Evolutionary conservation across 2,113 vertebrate species (phyloP), one percentile per base, ranked within the genome.

Genomic region (Scomber colias): DNA sequence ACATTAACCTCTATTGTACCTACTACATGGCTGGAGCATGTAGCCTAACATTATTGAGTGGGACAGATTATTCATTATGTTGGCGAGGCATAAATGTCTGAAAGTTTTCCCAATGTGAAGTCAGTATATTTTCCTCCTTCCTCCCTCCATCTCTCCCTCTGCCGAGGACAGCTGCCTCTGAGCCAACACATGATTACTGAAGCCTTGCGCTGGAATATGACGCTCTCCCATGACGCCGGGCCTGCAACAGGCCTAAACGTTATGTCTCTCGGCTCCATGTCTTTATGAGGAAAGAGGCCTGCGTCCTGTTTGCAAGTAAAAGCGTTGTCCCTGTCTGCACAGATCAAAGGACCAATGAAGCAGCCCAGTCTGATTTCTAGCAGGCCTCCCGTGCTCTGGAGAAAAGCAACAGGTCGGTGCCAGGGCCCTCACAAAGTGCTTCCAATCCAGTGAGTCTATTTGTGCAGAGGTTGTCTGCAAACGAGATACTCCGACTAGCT

Each of bases 81-180:
- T 92, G 91, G 91, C 88, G 3, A 78, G 66, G 88, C 45, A 83
- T 92, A 90, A 92, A 92, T 93, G 86, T 89, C 83, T 91, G 88
- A 92, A 93, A 74, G 69, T 79, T 80, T 91, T 90, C 92, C 92
- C 90, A 91, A 70, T 80, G 87, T 93, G 90, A 93, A 92, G 90
- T 93, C 87, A 90, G 89, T 83, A 46, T 63, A 79, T 91, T 92
- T 92, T 88, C 90, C 85, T 89, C 87, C 81, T 79, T 85, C 73
- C 62, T 82, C 71, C 72, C 57, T 88, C 81, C 75, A 77, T 87
- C 78, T 76, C 79, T 89, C 82, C 27, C 56, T 85, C 79, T 67
- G 77, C 53, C 11, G 79, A 89, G 70, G 75, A 91, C 77, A 79
- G 81, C 86, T 87, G 83, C 85, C 79, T 71, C 27, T 48, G 75